These are phyloP conservation scores for Geothlypis trichas DNA, from an alignment of 2,113 vertebrate genomes.

Conservation along the genomic window DNA sequence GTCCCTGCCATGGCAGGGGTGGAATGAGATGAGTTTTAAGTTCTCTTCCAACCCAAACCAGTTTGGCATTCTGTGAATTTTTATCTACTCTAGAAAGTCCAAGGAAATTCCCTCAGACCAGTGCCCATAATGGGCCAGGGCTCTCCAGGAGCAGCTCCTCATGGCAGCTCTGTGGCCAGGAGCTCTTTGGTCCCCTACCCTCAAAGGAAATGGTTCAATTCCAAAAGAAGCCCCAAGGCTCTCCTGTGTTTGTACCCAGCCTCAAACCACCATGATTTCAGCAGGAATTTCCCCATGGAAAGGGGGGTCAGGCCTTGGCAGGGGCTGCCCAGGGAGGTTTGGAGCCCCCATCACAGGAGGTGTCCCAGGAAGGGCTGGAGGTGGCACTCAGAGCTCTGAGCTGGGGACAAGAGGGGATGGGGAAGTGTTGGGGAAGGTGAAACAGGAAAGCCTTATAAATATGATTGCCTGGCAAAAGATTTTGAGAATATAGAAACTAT, in stretches of 20 bases:
- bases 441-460: too few relatives aligned
- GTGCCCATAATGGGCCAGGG: rapidly evolving
- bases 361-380: rapidly evolving
- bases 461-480: too few relatives aligned
- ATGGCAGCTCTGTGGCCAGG: not conserved
- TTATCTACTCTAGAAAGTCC: not conserved
- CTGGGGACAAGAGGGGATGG: not conserved
- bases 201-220: not conserved
- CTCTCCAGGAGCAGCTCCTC: not conserved
- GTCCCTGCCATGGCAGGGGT: not conserved
- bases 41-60: not conserved
- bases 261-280: not conserved
- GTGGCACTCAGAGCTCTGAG: not conserved
- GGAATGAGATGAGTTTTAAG: rapidly evolving
- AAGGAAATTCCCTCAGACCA: not conserved
- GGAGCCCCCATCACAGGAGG: not conserved
- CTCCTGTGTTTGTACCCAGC: rapidly evolving
- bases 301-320: not conserved
- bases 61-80: not conserved
- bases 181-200: not conserved
- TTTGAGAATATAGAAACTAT: too few relatives aligned
- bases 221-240: not conserved
- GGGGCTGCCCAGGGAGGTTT: not conserved
- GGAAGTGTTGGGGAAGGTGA: too few relatives aligned
- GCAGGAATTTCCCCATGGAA: not conserved